These are phyloP conservation scores for Trichogramma evanescens DNA, from an alignment of 2,888 invertebrate genomes.

Conservation along the genomic window DNA sequence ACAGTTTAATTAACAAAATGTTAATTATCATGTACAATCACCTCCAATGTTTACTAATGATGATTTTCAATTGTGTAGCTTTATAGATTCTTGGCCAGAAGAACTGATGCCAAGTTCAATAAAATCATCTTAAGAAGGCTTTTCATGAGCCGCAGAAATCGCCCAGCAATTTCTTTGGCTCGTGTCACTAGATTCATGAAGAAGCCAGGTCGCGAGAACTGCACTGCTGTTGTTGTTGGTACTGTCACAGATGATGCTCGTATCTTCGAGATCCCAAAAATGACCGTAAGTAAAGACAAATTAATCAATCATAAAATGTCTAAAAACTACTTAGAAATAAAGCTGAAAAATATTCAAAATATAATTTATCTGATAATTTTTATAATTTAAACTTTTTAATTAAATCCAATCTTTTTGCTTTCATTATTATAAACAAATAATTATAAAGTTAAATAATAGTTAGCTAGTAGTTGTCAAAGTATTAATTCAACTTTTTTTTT, in stretches of 20 bases:
- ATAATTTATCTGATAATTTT: slow-evolving; percentile 5
- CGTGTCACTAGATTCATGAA: slow-evolving; percentile 81
- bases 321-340: not conserved
- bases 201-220: slow-evolving; percentile 76
- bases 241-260: slow-evolving; percentile 92
- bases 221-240: slow-evolving; percentile 90
- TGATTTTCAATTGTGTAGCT: slow-evolving; percentile 56
- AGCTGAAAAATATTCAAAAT: slow-evolving; percentile 1
- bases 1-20: slow-evolving; percentile 24
- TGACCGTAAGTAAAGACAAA: slow-evolving; percentile 56
- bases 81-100: slow-evolving; percentile 93
- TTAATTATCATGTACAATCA: not conserved
- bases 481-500: not conserved
- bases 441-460: too few species aligned
- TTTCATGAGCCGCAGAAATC: slow-evolving; percentile 95
- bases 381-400: not conserved
- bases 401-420: not conserved
- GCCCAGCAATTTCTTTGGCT: slow-evolving; percentile 89
- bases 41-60: not conserved
- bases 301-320: not conserved
- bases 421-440: too few species aligned
- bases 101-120: slow-evolving; percentile 95
- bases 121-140: slow-evolving; percentile 86
- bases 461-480: too few species aligned
- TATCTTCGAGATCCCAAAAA: slow-evolving; percentile 82